Evolutionary conservation across 2,113 vertebrate genomes (phyloP), one percentile per base, ranked within the genome.

Genomic region (Sclerurus mexicanus): DNA sequence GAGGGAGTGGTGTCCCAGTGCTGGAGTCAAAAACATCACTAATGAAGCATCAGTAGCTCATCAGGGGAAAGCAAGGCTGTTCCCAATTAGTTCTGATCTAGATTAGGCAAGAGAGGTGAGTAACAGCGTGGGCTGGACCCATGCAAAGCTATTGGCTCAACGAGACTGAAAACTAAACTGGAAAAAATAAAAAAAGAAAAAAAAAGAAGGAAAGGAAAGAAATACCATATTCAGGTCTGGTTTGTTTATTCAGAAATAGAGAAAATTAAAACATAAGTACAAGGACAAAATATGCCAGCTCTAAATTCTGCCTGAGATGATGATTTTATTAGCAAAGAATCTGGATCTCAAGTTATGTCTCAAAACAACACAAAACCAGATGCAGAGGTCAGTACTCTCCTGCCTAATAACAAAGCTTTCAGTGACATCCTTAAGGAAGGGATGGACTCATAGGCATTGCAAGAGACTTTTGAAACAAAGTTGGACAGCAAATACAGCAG

Each of bases 241-340:
- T 93, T 95, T 97, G 95, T 97, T 97, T 97, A 90, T 95, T 92
- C 80, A 95, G 91, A 97, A 97, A 95, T 40, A 92, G 73, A 91
- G 91, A 86, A 97, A 96, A 95, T 87, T 95, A 97, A 96, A 97
- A 75, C 93, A 63, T 91, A 95, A 97, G 89, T 86, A 81, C 91
- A 91, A 82, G 95, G 89, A 91, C 84, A 95, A 89, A 95, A 85
- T 89, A 93, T 28, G 96, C 95, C 95, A 93, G 87, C 68, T 90
- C 95, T 93, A 92, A 96, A 95, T 95, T 95, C 95, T 97, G 96
- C 89, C 89, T 95, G 56, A 92, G 91, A 95, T 95, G 91, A 95
- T 97, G 94, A 97, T 97, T 96, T 95, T 97, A 97, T 96, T 95
- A 95, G 68, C 76, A 95, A 97, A 68, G 95, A 97, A 97, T 97